Conservation (phyloP, 1,140 invertebrate genomes). For the Thaumatotibia leucotreta region DNA sequence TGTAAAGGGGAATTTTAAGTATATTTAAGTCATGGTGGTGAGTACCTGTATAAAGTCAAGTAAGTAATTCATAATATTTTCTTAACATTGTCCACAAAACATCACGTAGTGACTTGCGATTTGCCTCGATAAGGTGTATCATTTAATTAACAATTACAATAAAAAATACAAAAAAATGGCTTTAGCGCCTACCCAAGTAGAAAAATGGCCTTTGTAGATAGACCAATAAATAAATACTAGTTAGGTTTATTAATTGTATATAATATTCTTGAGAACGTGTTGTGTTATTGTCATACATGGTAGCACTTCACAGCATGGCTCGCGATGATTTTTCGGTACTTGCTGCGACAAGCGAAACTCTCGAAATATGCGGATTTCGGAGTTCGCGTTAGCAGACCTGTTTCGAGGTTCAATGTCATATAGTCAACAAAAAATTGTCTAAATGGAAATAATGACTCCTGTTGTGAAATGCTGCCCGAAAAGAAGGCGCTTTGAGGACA, state of each 20-base stretch:
- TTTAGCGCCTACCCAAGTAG: conserved; percentile 17
- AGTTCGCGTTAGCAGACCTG: no score
- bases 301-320: no score
- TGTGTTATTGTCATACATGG: background rate
- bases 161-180: conserved; percentile 14
- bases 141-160: background rate
- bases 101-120: background rate
- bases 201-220: conserved; percentile 34
- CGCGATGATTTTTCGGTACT: no score
- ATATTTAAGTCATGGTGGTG: background rate
- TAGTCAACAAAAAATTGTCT: no score
- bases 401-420: no score
- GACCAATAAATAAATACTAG: conserved; percentile 22
- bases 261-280: background rate
- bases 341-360: no score
- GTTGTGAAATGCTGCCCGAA: no score
- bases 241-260: conserved; percentile 11
- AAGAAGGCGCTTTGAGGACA: no score
- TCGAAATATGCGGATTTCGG: no score
- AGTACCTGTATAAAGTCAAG: background rate
- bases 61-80: background rate
- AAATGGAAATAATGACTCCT: no score
- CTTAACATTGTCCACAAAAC: background rate
- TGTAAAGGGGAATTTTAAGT: background rate
- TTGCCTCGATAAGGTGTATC: background rate